Conservation (phyloP, 2,797 vertebrate genomes). For the Lateolabrax maculatus region DNA sequence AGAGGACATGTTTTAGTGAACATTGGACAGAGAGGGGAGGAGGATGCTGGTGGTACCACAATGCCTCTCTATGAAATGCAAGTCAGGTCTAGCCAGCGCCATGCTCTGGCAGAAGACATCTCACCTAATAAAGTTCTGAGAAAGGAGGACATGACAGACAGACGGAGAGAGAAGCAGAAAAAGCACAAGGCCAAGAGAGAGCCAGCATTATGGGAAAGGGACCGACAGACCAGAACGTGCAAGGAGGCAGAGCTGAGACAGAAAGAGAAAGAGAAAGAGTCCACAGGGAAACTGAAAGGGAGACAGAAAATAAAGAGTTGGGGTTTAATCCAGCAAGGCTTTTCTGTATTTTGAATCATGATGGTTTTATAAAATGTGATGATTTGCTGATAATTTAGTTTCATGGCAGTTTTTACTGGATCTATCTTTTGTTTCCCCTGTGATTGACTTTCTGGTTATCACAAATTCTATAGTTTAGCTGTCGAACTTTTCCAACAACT, state of each 20-base stretch:
- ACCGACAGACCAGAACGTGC: slow-evolving; percentile 38
- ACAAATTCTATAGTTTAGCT: slow-evolving; percentile 27
- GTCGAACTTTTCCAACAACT: slow-evolving; percentile 68
- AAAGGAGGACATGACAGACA: slow-evolving; percentile 47
- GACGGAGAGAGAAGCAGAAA: slow-evolving; percentile 3
- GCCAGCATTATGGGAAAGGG: slow-evolving; percentile 19
- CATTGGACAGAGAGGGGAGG: slow-evolving; percentile 33
- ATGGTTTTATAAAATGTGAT: slow-evolving; percentile 1
- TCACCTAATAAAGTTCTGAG: slow-evolving; percentile 69
- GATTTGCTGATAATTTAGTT: not conserved
- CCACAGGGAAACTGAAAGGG: slow-evolving; percentile 1
- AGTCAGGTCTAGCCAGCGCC: slow-evolving; percentile 29
- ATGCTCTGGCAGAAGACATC: slow-evolving; percentile 53
- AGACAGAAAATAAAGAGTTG: slow-evolving; percentile 7
- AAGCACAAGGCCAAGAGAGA: slow-evolving; percentile 10
- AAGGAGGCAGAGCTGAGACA: slow-evolving; percentile 35
- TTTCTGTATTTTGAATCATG: slow-evolving; percentile 2
- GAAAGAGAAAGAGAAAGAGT: slow-evolving; percentile 21
- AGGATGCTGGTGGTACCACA: not conserved
- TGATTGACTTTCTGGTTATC: slow-evolving; percentile 22
- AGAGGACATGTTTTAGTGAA: slow-evolving; percentile 52
- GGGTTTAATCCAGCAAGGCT: slow-evolving; percentile 13
- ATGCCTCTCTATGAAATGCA: slow-evolving; percentile 59
- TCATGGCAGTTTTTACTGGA: not conserved
- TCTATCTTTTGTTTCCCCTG: not conserved